Evolutionary conservation across 2,113 vertebrate species (phyloP).

Genomic region (Telmatochromis brichardi): DNA sequence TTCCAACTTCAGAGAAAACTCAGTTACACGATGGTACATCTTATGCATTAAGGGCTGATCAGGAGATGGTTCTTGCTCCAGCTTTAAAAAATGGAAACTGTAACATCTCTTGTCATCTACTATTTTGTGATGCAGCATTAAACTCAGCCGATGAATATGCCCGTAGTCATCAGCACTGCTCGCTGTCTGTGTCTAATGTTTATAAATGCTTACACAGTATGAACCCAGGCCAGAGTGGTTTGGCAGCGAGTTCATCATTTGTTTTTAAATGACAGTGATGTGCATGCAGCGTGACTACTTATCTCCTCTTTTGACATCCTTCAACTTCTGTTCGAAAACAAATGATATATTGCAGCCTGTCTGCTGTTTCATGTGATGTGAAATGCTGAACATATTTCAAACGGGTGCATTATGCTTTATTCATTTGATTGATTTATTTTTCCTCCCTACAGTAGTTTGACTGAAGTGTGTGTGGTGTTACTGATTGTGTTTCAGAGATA

Average conservation of each 20-base stretch:
- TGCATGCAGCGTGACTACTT: not conserved
- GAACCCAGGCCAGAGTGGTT: not conserved
- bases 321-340: not conserved
- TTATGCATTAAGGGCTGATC: not conserved
- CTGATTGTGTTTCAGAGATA: not conserved
- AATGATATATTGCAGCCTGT: not conserved
- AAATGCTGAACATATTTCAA: not conserved
- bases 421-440: not conserved
- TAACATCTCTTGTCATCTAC: not conserved
- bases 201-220: not conserved
- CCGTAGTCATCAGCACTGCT: not conserved
- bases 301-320: not conserved
- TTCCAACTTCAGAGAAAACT: not conserved
- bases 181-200: not conserved
- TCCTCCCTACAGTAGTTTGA: not conserved
- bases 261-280: not conserved
- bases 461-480: not conserved
- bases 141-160: not conserved
- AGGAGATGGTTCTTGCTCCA: not conserved
- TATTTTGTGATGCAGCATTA: not conserved
- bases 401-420: not conserved
- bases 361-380: not conserved
- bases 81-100: not conserved
- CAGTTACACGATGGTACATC: not conserved
- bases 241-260: not conserved